These are phyloP conservation scores for Microtus agrestis DNA, from an alignment of 2,797 vertebrate genomes.

Conservation along the genomic window DNA sequence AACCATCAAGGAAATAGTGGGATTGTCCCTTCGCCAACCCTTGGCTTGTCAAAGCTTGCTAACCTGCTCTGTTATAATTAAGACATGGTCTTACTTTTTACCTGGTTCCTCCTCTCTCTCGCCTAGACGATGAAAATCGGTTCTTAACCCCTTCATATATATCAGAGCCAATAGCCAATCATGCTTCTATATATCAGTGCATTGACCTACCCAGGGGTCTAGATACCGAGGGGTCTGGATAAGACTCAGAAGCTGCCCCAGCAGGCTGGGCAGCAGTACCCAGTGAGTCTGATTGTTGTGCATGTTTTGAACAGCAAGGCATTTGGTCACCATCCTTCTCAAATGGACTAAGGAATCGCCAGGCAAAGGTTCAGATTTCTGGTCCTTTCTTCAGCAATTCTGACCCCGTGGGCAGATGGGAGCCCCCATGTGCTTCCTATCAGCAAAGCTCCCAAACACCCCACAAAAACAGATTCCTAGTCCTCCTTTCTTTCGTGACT, in stretches of 20 bases:
- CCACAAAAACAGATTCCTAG: accelerated
- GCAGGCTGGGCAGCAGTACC: not conserved
- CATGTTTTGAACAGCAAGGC: not conserved
- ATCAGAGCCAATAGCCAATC: not conserved
- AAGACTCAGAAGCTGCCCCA: not conserved
- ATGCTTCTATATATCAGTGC: not conserved
- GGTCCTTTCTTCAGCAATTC: not conserved
- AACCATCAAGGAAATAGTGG: not conserved
- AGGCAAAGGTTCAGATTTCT: not conserved
- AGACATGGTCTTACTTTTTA: not conserved
- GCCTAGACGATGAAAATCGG: not conserved
- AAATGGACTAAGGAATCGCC: not conserved
- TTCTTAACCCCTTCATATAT: not conserved
- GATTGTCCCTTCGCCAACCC: not conserved
- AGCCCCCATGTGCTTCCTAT: not conserved
- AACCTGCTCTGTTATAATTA: conserved; percentile 12
- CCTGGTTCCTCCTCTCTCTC: conserved; percentile 15
- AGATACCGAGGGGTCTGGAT: not conserved
- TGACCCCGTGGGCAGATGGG: no score
- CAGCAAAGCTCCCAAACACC: not conserved
- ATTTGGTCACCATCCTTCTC: not conserved
- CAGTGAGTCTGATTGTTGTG: no score
- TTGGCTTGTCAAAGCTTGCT: conserved; percentile 24
- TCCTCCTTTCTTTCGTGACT: no score
- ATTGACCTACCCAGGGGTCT: no score